These are phyloP conservation scores for Tenthredo scrophulariae DNA, from an alignment of 2,888 invertebrate genomes.

Conservation along the genomic window DNA sequence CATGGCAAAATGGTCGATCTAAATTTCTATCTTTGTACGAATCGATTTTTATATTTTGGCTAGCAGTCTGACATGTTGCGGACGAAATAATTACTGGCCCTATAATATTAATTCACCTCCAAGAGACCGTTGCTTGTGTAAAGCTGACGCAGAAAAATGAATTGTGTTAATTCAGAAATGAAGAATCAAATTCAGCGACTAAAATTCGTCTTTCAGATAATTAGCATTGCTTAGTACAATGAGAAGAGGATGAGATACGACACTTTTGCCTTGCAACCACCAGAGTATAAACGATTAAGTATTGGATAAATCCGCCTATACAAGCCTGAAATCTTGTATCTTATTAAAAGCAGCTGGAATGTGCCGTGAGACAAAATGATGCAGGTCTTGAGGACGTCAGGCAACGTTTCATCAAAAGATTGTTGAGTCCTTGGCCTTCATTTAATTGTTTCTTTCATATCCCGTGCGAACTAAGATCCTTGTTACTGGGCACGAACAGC, in stretches of 20 bases:
- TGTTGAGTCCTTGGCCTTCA: constrained; percentile 63
- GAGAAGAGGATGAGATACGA: constrained; percentile 42
- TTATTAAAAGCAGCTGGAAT: constrained; percentile 75
- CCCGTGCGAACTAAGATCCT: constrained; percentile 44
- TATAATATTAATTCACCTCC: not conserved
- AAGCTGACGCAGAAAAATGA: not conserved
- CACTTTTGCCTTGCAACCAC: constrained; percentile 56
- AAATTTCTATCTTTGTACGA: constrained; percentile 3
- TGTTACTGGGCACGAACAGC: constrained; percentile 72
- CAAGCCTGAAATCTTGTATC: constrained; percentile 57
- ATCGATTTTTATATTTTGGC: not conserved
- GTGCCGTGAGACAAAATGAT: constrained; percentile 68
- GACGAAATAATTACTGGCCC: not conserved
- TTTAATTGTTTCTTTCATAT: constrained; percentile 57
- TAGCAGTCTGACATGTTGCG: not conserved
- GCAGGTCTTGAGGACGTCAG: constrained; percentile 63
- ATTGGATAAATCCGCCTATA: constrained; percentile 48
- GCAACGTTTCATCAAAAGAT: constrained; percentile 67
- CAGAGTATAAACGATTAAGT: constrained; percentile 42
- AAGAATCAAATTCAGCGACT: not conserved
- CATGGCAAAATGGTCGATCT: constrained; percentile 23
- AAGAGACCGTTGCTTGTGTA: not conserved
- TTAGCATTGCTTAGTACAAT: constrained; percentile 5
- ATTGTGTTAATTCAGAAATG: not conserved
- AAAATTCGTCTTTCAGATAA: not conserved